Evolutionary conservation across 1,140 invertebrate genomes (phyloP).

Genomic region (Asobara japonica): DNA sequence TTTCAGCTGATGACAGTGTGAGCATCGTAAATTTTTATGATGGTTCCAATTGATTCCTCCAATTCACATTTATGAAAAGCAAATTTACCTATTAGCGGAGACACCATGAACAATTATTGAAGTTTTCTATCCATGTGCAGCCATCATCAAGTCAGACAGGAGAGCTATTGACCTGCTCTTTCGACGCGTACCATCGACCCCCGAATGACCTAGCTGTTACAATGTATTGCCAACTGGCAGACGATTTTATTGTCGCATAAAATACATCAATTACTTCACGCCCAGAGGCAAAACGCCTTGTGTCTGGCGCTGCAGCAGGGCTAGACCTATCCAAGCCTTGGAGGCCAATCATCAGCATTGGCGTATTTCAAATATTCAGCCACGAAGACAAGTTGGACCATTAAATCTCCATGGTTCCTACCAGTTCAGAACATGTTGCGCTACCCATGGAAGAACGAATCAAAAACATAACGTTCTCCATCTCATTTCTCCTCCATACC

Average conservation of each 20-base stretch:
- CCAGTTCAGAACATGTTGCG: too few relatives aligned
- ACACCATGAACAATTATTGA: too few relatives aligned
- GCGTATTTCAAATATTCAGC: neutral
- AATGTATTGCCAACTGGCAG: constrained; percentile 35
- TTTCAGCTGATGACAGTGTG: neutral
- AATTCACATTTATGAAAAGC: too few relatives aligned
- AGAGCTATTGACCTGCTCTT: neutral
- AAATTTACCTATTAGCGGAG: too few relatives aligned
- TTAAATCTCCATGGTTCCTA: too few relatives aligned
- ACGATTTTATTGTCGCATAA: constrained; percentile 33
- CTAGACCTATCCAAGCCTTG: neutral
- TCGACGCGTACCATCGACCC: constrained; percentile 19
- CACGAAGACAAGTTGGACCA: too few relatives aligned
- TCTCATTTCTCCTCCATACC: too few relatives aligned
- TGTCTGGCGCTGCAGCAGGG: neutral
- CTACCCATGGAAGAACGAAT: too few relatives aligned
- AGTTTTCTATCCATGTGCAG: neutral
- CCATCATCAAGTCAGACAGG: neutral
- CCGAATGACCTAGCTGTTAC: constrained; percentile 21
- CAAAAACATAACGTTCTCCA: too few relatives aligned
- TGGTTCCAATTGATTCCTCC: neutral
- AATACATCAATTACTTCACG: constrained; percentile 31
- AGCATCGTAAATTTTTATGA: neutral
- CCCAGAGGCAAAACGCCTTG: neutral
- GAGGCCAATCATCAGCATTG: constrained; percentile 12